Conservation (phyloP, 2,797 vertebrate genomes). For the Clarias laeviceps region DNA sequence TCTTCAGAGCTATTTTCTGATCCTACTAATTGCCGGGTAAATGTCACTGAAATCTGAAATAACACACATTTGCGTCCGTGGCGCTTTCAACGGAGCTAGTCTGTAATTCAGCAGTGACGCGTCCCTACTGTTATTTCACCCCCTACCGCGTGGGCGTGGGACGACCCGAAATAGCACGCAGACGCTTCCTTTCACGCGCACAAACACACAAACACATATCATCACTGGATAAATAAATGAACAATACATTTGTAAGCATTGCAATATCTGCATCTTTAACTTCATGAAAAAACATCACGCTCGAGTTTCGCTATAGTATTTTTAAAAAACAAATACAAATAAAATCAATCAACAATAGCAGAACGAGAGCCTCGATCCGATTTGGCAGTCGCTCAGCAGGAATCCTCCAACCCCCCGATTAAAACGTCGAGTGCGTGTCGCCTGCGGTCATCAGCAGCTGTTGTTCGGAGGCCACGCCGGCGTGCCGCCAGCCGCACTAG, state of each 20-base stretch:
- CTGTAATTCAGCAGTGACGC: conserved; percentile 54
- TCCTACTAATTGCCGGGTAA: conserved; percentile 50
- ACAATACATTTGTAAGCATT: not conserved
- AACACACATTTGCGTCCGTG: conserved; percentile 46
- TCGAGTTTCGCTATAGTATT: not conserved
- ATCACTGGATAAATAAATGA: not conserved
- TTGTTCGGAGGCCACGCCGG: conserved; percentile 43
- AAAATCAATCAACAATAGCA: conserved; percentile 26
- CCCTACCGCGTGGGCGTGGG: conserved; percentile 50
- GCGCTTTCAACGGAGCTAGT: conserved; percentile 44
- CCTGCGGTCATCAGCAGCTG: conserved; percentile 50
- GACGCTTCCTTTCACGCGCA: conserved; percentile 29
- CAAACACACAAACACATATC: not conserved
- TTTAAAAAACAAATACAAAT: conserved; percentile 24
- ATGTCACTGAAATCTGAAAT: conserved; percentile 52
- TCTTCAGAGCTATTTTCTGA: conserved; percentile 46
- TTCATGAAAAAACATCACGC: not conserved
- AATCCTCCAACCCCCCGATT: conserved; percentile 51
- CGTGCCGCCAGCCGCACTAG: conserved; percentile 38
- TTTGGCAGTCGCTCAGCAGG: conserved; percentile 48
- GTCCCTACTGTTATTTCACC: conserved; percentile 58
- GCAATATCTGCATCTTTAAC: not conserved
- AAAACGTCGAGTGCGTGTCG: conserved; percentile 51
- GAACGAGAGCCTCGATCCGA: conserved; percentile 38
- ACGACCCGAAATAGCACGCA: conserved; percentile 50